These are phyloP conservation scores for Molothrus ater DNA, from an alignment of 2,797 vertebrate genomes.

Conservation along the genomic window DNA sequence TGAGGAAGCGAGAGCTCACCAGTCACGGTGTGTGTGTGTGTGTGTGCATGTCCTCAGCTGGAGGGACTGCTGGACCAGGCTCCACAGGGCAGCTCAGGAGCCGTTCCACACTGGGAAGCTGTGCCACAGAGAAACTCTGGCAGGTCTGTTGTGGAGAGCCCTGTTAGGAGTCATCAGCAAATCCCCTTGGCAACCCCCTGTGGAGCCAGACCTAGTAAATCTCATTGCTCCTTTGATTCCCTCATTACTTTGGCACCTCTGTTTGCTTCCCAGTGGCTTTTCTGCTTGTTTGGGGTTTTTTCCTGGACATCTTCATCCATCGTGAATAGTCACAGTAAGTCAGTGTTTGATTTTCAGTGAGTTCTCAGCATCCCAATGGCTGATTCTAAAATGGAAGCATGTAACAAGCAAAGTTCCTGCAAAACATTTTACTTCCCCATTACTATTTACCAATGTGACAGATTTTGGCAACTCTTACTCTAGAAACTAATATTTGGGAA, in stretches of 20 bases:
- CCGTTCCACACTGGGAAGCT: fast-evolving
- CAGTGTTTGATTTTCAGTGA: not conserved
- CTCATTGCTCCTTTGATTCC: not conserved
- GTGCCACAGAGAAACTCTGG: not conserved
- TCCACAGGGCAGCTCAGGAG: not conserved
- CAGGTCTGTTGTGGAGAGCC: not conserved
- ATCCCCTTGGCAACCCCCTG: not conserved
- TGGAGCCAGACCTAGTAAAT: not conserved
- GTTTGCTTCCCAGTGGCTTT: not conserved
- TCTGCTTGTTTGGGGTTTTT: not conserved
- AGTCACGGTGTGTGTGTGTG: fast-evolving
- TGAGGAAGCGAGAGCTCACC: not conserved
- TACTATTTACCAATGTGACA: not conserved
- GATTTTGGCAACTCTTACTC: not conserved
- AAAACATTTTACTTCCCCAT: not conserved
- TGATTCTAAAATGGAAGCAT: not conserved
- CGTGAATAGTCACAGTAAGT: not conserved
- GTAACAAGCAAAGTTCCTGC: not conserved
- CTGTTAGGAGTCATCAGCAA: not conserved
- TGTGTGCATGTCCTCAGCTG: not conserved
- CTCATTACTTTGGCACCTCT: not conserved
- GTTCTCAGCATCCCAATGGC: not conserved
- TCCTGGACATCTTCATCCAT: not conserved
- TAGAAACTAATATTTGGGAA: not conserved
- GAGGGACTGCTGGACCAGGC: fast-evolving